phyloP scores from a whole-genome alignment of 2,113 vertebrate genomes.

The Phyllostomus hastatus region DNA sequence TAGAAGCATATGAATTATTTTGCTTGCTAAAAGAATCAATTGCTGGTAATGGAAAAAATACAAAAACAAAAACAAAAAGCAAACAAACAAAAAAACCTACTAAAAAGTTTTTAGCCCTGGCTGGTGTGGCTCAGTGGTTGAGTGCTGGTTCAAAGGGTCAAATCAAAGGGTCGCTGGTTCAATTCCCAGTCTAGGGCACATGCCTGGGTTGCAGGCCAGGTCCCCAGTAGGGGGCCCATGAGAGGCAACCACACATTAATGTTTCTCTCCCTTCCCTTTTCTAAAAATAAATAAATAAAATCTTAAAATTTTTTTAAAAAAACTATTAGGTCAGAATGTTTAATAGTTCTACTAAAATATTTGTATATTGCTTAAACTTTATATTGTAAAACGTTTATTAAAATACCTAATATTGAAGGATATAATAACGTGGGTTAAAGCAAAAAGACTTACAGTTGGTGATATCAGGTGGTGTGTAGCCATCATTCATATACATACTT shows the following conservation, averaged over 20 bases:
- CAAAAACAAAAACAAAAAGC: no score
- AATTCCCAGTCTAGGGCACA: no score
- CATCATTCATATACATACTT: conserved; percentile 96
- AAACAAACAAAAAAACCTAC: no score
- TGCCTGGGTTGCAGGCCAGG: no score
- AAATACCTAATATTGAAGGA: background rate
- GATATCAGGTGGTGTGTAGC: conserved; percentile 93
- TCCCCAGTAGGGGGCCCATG: no score
- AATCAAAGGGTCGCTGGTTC: no score
- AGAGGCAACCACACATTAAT: no score
- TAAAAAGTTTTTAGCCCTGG: background rate
- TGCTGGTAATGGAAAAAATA: background rate
- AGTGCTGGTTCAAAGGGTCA: no score
- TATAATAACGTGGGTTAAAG: conserved; percentile 25
- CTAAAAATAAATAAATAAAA: no score
- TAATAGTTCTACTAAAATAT: background rate
- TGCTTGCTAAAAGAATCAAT: background rate
- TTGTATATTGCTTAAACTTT: background rate
- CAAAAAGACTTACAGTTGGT: conserved; percentile 90
- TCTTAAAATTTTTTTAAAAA: background rate
- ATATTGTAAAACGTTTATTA: background rate
- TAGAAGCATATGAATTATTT: background rate
- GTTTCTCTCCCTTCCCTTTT: no score
- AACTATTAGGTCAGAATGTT: conserved; percentile 31
- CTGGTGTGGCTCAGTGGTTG: no score